Base-by-base conservation (phyloP, 2,797 vertebrate genomes). In the Acanthopagrus latus region DNA sequence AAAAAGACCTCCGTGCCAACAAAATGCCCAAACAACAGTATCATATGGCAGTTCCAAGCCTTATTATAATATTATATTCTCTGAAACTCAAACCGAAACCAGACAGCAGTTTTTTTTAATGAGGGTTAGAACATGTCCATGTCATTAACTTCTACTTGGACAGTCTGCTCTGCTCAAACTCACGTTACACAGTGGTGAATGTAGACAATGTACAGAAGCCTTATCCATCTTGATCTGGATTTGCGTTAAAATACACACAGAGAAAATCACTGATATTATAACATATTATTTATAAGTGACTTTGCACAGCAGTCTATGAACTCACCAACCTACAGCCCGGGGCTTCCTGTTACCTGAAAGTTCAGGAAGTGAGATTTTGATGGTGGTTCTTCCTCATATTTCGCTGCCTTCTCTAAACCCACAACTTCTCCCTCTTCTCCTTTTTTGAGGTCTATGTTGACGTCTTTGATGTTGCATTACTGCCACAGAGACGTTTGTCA, bases 31-130 rank as follows among this genome's bases (percentile, higher is more conserved):
- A 54, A 52, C 3, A 27, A 14, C 16, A 43, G 0, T 3, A 14
- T 56, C 63, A 29, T 43, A 43, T n/a, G 18, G 21, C n/a, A 66
- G 38, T 38, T n/a, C 59, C 2, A 14, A 18, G 4, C 2, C 8
- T 69, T 21, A 29, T 74, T 62, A 52, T 46, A 25, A 11, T 47
- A 18, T 50, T 25, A 0, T 54, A 43, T 69, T 64, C 58, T 41
- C 27, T 21, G 48, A 43, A 78, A 64, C 7, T 64, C n/a, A 68
- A 70, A 65, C 55, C 33, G 7, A 71, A 71, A 65, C 51, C 78
- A 43, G 29, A 23, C 51, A 55, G 11, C 25, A 4, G n/a, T n/a
- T n/a, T n/a, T 50, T n/a, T 54, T 14, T 21, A 50, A 66, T 51
- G 43, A 58, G 25, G 47, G 63, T 48, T 41, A n/a, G 20, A 64